A percentile compares a stretch with the other conserved stretches of the same genome.
Conservation (phyloP, 64 coral and sea anemone genomes). For the Trachythela sp. region DNA sequence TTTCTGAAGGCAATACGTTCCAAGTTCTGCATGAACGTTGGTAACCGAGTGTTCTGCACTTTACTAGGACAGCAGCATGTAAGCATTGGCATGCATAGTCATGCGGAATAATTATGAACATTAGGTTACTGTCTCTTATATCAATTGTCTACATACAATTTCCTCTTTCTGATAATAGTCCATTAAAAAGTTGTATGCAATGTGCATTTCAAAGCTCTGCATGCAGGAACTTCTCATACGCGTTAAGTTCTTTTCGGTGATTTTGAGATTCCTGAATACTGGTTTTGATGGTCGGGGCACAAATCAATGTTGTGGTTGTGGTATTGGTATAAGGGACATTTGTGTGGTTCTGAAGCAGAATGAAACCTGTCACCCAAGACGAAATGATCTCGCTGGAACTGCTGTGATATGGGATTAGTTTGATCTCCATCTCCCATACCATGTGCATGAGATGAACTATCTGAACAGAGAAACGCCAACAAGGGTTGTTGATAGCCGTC, state of each 20-base stretch:
- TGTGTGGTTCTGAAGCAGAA: not conserved
- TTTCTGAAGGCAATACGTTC: too few species aligned
- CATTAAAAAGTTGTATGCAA: not conserved
- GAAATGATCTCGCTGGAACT: not conserved
- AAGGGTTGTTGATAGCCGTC: not conserved
- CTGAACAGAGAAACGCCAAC: not conserved
- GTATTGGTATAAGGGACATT: not conserved
- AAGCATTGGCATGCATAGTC: too few species aligned
- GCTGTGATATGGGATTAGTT: not conserved
- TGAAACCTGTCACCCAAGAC: not conserved
- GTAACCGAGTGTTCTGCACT: too few species aligned
- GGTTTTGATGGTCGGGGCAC: not conserved
- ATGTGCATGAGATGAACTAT: not conserved
- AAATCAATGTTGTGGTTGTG: conserved; percentile 14
- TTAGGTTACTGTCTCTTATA: too few species aligned
- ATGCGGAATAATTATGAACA: too few species aligned
- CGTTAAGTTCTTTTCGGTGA: not conserved
- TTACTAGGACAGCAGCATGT: too few species aligned
- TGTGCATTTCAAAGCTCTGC: not conserved
- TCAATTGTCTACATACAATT: too few species aligned
- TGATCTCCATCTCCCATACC: too few species aligned
- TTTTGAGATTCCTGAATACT: not conserved
- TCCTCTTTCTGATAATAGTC: not conserved
- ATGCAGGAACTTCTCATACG: not conserved
- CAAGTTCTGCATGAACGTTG: too few species aligned